These are phyloP conservation scores for Netelia virgata DNA, from an alignment of 2,888 invertebrate species.

Conservation along the genomic window DNA sequence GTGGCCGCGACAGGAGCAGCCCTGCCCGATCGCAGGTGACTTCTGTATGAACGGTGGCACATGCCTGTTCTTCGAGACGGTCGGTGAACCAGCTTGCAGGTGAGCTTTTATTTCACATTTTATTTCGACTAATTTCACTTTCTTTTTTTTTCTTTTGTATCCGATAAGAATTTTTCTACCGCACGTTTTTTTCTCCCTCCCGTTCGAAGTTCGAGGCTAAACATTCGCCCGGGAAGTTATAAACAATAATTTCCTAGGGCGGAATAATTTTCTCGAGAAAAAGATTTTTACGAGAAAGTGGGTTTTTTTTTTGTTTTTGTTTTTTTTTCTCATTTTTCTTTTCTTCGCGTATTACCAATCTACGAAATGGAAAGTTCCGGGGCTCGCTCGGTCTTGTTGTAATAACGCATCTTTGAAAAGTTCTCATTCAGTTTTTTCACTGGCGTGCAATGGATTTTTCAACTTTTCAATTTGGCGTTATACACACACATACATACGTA, in stretches of 20 bases:
- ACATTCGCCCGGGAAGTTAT: neutral
- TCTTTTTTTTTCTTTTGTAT: neutral
- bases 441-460: conserved; percentile 23
- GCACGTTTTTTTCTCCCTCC: neutral
- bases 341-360: neutral
- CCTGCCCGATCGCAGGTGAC: conserved; percentile 89
- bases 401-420: conserved; percentile 1
- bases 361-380: conserved; percentile 23
- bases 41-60: conserved; percentile 96
- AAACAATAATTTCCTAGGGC: neutral
- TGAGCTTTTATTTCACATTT: conserved; percentile 86
- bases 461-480: conserved; percentile 38
- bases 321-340: too few species aligned
- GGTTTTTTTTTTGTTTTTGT: too few species aligned
- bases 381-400: neutral
- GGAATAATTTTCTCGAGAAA: too few species aligned
- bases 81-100: conserved; percentile 94
- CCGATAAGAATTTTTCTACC: neutral
- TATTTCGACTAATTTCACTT: neutral
- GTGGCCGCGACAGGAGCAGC: conserved; percentile 88
- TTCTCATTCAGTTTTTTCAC: conserved; percentile 11
- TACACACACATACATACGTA: neutral
- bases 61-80: conserved; percentile 92
- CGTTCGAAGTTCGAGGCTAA: neutral
- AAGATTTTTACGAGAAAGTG: too few species aligned